A percentile compares a stretch with the other conserved stretches of the same genome.
Conservation (phyloP, 2,888 invertebrate species). For the Synergus gifuensis region DNA sequence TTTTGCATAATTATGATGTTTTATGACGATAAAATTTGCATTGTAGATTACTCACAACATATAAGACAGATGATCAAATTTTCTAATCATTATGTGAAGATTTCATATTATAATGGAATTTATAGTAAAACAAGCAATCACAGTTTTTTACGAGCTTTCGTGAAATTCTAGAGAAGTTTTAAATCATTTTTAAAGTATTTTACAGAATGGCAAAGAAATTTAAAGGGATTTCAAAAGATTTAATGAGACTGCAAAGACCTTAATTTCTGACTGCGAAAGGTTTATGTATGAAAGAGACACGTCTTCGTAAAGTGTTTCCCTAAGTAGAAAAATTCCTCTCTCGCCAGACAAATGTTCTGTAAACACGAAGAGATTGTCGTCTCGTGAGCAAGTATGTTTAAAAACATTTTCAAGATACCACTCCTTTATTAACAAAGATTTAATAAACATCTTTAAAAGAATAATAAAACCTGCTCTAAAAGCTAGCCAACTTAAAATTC, state of each 20-base stretch:
- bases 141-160: too few species aligned
- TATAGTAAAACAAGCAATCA: too few species aligned
- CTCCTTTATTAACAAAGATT: background rate
- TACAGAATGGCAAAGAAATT: too few species aligned
- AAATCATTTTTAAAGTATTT: too few species aligned
- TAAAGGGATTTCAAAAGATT: too few species aligned
- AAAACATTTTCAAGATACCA: background rate
- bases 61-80: background rate
- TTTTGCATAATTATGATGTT: background rate
- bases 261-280: background rate
- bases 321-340: background rate
- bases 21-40: background rate
- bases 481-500: slow-evolving; percentile 3
- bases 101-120: too few species aligned
- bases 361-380: slow-evolving; percentile 1
- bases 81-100: background rate
- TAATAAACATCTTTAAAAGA: slow-evolving; percentile 6
- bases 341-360: background rate
- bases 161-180: too few species aligned
- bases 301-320: background rate
- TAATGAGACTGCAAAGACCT: too few species aligned
- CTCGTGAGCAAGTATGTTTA: background rate
- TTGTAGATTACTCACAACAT: background rate
- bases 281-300: background rate
- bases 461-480: background rate